A percentile compares a stretch with the other conserved stretches of the same genome.
These are phyloP conservation scores for Turdus rufiventris DNA, from an alignment of 2,113 vertebrate species.

Conservation along the genomic window DNA sequence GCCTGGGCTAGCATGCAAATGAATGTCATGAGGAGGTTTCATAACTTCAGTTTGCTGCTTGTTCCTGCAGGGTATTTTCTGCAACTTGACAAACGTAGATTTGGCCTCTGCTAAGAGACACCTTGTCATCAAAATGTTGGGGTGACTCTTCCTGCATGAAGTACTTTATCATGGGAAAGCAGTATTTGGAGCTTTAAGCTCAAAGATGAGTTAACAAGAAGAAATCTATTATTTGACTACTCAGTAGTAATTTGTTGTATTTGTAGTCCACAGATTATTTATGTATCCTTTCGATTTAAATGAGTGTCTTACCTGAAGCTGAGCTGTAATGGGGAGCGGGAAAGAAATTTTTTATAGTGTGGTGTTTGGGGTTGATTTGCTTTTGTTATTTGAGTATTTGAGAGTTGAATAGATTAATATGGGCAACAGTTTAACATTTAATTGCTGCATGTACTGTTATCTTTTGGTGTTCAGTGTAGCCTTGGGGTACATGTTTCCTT, in stretches of 20 bases:
- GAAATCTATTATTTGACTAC: not conserved
- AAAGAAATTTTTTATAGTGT: not conserved
- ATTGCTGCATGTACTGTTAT: not conserved
- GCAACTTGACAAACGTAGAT: not conserved
- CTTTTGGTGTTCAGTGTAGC: not conserved
- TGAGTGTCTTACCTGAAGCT: not conserved
- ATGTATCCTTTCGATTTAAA: not conserved
- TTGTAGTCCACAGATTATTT: not conserved
- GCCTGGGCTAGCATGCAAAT: not conserved
- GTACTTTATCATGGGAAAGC: not conserved
- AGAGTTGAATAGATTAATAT: not conserved
- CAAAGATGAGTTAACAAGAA: not conserved
- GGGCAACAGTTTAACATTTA: not conserved
- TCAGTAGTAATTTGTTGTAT: not conserved
- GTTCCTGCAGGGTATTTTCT: not conserved
- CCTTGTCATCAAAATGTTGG: not conserved
- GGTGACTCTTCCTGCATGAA: not conserved
- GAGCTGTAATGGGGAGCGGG: not conserved
- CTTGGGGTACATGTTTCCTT: not conserved
- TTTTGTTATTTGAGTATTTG: not conserved
- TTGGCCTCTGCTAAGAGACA: not conserved
- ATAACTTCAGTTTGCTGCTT: not conserved
- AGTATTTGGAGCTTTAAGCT: not conserved
- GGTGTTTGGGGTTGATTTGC: not conserved
- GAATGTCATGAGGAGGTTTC: not conserved